Percentiles rank a stretch among this genome's conserved stretches.
Conservation (phyloP, 2,888 invertebrate species). For the Hermodice carunculata region DNA sequence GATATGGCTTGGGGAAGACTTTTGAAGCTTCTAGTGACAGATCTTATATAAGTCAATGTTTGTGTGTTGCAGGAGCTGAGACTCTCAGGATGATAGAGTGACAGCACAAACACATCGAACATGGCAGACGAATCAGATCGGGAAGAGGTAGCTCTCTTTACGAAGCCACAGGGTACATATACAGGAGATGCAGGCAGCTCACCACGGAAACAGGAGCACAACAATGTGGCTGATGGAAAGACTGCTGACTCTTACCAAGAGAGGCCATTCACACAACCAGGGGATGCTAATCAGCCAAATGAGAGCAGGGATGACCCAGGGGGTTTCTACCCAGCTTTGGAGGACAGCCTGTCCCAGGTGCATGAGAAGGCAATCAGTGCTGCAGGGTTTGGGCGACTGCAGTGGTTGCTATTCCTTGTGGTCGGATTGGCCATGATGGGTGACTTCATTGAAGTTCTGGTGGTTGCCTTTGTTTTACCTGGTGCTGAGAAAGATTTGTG, state of each 20-base stretch:
- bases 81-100: no score
- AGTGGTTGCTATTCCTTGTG: constrained; percentile 28
- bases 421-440: constrained; percentile 31
- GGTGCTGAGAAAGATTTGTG: constrained; percentile 32
- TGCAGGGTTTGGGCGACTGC: constrained; percentile 33
- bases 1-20: no score
- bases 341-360: no score
- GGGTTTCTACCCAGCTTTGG: no score
- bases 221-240: no score
- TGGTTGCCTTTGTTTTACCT: constrained; percentile 29
- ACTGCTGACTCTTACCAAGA: no score
- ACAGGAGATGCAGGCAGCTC: not conserved
- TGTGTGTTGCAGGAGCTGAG: not conserved
- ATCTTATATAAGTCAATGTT: no score
- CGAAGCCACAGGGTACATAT: constrained; percentile 12
- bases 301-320: no score
- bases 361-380: constrained; percentile 19
- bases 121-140: constrained; percentile 16
- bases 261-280: no score
- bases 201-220: no score
- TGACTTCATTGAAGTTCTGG: constrained; percentile 30
- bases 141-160: constrained; percentile 15
- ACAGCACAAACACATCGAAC: not conserved
- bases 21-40: no score
- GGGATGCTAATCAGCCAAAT: no score